Evolutionary conservation across 2,797 vertebrate species (phyloP), one percentile per base, ranked within the genome.

Genomic region (Monodelphis domestica): DNA sequence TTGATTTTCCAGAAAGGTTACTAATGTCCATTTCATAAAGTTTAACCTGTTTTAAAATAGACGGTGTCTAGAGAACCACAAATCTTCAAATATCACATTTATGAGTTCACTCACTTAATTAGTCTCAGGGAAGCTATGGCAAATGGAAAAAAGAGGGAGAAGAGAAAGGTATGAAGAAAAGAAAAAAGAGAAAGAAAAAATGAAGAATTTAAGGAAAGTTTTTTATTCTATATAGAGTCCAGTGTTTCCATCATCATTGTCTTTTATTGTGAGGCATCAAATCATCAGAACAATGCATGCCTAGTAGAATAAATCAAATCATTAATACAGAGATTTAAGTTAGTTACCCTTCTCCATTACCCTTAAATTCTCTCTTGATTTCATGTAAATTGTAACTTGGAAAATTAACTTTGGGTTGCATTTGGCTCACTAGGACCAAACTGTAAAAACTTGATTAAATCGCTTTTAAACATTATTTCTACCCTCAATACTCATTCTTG

Each of bases 31-130:
- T 63, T 88, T 96, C 94, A 88, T 90, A 89, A 95, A 89, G 88
- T 96, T 93, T 90, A 92, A 54, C 87, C 94, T 96, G 12, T 97
- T 96, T 97, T 91, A 92, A 45, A 94, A 92, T 2, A 91, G n/a
- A 28, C 4, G 2, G 0, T 56, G 12, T 63, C 52, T 9, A 0
- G 92, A 95, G 95, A 97, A 70, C 30, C 2, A 0, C 70, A 14
- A 95, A 90, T 97, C 88, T 97, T 95, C 53, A 89, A 6, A 1
- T 90, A 54, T 4, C 0, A 0, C 95, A 55, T 91, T 54, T 56
- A 24, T 88, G 50, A 29, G 5, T 96, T 97, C 55, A 78, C 2
- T 1, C 70, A 5, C 93, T 92, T 95, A 93, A 63, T 95, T 93
- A 52, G 9, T 90, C 17, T 93, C 93, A 52, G 52, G 38, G 26